Conservation (phyloP, 2,888 invertebrate genomes). For the Lasiommata megera region DNA sequence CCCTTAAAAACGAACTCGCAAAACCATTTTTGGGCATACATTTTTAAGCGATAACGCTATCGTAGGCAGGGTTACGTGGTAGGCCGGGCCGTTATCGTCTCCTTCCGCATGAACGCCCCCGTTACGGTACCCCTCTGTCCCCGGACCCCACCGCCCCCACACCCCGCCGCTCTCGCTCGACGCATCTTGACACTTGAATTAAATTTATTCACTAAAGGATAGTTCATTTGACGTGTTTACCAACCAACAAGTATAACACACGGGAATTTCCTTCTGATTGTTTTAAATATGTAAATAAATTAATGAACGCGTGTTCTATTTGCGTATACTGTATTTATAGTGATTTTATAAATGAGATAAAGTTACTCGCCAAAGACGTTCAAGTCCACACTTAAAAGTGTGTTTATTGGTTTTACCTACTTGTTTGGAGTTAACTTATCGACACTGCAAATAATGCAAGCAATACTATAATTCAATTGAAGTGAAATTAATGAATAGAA, state of each 20-base stretch:
- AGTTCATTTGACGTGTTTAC: slow-evolving; percentile 24
- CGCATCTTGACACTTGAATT: slow-evolving; percentile 74
- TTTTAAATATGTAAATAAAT: too few relatives aligned
- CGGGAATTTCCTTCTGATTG: too few relatives aligned
- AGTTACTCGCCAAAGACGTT: too few relatives aligned
- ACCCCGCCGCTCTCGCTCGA: slow-evolving; percentile 34
- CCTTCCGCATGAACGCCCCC: slow-evolving; percentile 79
- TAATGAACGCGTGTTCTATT: too few relatives aligned
- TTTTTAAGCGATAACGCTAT: slow-evolving; percentile 75
- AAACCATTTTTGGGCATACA: slow-evolving; percentile 72
- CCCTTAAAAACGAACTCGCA: slow-evolving; percentile 27
- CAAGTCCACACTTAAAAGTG: too few relatives aligned
- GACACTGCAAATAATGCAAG: too few relatives aligned
- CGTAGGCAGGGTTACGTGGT: slow-evolving; percentile 73
- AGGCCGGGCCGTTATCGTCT: slow-evolving; percentile 79
- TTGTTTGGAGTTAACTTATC: too few relatives aligned
- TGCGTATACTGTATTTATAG: not conserved
- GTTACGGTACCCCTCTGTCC: slow-evolving; percentile 58
- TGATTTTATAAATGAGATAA: too few relatives aligned
- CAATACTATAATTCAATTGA: too few relatives aligned
- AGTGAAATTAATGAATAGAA: too few relatives aligned
- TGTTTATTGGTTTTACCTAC: too few relatives aligned
- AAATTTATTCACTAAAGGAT: slow-evolving; percentile 60
- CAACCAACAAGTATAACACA: not conserved
- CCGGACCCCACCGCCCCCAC: slow-evolving; percentile 29